A percentile compares a stretch with the other conserved stretches of the same genome.
phyloP scores from a whole-genome alignment of 2,888 invertebrate genomes.

The Phengaris arion region DNA sequence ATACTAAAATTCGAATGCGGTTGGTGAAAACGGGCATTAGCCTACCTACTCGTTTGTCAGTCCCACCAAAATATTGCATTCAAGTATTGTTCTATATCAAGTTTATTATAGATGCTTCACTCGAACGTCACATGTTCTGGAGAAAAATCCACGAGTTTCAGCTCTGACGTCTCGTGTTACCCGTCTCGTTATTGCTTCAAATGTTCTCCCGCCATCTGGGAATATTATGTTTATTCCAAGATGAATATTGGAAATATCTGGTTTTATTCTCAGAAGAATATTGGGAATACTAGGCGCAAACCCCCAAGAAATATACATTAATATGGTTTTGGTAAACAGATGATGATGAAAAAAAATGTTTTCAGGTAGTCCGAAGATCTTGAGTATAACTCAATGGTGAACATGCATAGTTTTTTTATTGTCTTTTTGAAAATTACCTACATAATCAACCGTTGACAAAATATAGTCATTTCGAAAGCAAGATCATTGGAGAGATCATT shows the following conservation, averaged over 20 bases:
- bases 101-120: too few species aligned
- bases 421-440: too few species aligned
- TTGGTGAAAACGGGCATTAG: too few species aligned
- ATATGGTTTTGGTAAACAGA: background rate
- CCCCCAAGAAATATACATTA: background rate
- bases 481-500: too few species aligned
- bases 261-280: background rate
- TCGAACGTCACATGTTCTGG: background rate
- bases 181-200: background rate
- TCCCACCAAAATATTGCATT: background rate
- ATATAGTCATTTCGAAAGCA: too few species aligned
- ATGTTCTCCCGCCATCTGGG: background rate
- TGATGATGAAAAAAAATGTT: background rate
- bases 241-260: constrained; percentile 1
- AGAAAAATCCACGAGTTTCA: background rate
- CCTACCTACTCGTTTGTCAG: too few species aligned
- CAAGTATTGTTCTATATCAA: too few species aligned
- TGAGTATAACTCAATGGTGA: too few species aligned
- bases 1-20: too few species aligned
- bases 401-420: too few species aligned
- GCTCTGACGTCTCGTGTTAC: background rate
- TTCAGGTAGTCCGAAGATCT: too few species aligned
- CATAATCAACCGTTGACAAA: too few species aligned
- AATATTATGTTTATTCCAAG: background rate
- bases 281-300: background rate